Evolutionary conservation across 2,797 vertebrate species (phyloP).

Genomic region (Crocidura indochinensis): DNA sequence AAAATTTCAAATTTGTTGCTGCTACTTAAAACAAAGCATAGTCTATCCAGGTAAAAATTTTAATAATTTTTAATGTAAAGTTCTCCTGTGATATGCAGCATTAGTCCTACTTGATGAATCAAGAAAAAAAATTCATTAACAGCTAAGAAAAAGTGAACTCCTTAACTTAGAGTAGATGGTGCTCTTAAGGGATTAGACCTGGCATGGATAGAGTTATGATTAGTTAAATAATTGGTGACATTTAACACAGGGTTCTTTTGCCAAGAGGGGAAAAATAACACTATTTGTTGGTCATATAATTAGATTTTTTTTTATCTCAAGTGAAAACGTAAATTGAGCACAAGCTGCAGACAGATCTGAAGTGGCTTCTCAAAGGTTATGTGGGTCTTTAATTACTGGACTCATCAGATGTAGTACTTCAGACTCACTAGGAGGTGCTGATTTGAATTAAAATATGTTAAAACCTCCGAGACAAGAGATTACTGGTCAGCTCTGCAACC

Average conservation of each 20-base stretch:
- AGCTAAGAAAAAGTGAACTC: slow-evolving; percentile 45
- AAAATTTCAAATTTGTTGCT: not conserved
- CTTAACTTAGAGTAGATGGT: slow-evolving; percentile 66
- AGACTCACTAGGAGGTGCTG: slow-evolving; percentile 10
- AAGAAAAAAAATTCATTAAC: slow-evolving; percentile 74
- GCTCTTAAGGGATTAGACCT: slow-evolving; percentile 52
- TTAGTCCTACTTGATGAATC: slow-evolving; percentile 2
- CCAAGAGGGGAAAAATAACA: slow-evolving; percentile 66
- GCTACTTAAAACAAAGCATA: not conserved
- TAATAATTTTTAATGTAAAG: slow-evolving; percentile 36
- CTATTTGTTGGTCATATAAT: slow-evolving; percentile 78
- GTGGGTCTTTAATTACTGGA: slow-evolving; percentile 72
- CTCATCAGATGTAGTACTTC: slow-evolving; percentile 64
- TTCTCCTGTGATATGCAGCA: not conserved
- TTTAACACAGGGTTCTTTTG: slow-evolving; percentile 67
- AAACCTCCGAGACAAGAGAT: slow-evolving; percentile 57
- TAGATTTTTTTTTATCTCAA: slow-evolving; percentile 77
- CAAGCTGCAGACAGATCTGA: slow-evolving; percentile 71
- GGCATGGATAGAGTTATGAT: slow-evolving; percentile 62
- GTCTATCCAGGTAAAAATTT: slow-evolving; percentile 42
- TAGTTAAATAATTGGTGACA: slow-evolving; percentile 77
- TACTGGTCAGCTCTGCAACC: slow-evolving; percentile 61
- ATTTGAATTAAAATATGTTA: slow-evolving; percentile 76
- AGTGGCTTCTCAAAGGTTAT: slow-evolving; percentile 71
- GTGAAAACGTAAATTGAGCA: slow-evolving; percentile 82